Percentiles rank a stretch among this genome's conserved stretches.
Conservation (phyloP, 2,888 invertebrate species). For the Epinotia brunnichana region DNA sequence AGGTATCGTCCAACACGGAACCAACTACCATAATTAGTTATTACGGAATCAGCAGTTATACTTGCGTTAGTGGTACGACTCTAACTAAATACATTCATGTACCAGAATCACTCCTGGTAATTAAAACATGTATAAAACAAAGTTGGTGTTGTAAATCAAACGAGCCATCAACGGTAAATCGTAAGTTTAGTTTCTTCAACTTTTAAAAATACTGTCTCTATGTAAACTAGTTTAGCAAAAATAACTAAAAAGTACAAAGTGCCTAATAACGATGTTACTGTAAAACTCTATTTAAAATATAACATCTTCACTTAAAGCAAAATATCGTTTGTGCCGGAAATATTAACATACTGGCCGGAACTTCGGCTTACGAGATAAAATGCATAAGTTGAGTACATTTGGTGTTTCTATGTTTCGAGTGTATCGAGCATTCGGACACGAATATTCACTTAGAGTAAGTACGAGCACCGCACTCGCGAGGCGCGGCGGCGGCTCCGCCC, state of each 20-base stretch:
- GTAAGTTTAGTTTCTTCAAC: conserved; percentile 42
- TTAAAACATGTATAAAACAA: conserved; percentile 40
- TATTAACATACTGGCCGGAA: conserved; percentile 75
- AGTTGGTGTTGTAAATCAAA: conserved; percentile 30
- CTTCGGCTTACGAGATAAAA: conserved; percentile 72
- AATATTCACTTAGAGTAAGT: conserved; percentile 76
- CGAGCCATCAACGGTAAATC: conserved; percentile 37
- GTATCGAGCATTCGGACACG: conserved; percentile 76
- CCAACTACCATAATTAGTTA: conserved; percentile 10
- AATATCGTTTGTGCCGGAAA: conserved; percentile 63
- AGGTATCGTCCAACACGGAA: conserved; percentile 14
- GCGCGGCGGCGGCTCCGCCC: conserved; percentile 58
- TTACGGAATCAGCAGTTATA: conserved; percentile 4
- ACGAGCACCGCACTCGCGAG: conserved; percentile 62
- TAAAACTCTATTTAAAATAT: conserved; percentile 74
- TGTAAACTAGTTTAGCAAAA: conserved; percentile 70
- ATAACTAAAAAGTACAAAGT: conserved; percentile 65
- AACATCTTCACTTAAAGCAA: conserved; percentile 64
- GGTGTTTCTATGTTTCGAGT: conserved; percentile 78
- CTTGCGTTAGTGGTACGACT: background rate
- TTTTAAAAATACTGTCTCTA: conserved; percentile 62
- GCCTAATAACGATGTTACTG: conserved; percentile 66
- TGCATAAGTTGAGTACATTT: conserved; percentile 65
- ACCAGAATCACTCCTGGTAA: conserved; percentile 20
- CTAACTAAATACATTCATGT: conserved; percentile 13